phyloP scores from a whole-genome alignment of 2,797 vertebrate genomes.

The Pristis pectinata region DNA sequence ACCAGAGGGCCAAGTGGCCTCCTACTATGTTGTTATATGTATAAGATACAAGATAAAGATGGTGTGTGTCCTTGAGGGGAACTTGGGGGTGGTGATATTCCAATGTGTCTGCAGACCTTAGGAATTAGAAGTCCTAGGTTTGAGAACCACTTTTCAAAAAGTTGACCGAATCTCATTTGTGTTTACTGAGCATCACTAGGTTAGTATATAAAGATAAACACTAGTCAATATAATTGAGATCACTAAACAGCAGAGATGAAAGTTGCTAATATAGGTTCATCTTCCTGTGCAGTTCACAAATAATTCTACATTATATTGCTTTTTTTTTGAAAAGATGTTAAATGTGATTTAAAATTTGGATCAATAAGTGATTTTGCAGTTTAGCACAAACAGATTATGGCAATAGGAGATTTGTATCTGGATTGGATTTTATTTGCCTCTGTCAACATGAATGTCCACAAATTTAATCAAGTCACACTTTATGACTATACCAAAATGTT shows the following conservation, averaged over 20 bases:
- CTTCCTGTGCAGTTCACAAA: neutral
- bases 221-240: neutral
- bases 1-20: no score
- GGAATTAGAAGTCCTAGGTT: neutral
- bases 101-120: neutral
- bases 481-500: no score
- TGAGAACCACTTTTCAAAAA: neutral
- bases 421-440: neutral
- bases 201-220: neutral
- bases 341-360: neutral
- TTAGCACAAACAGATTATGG: neutral
- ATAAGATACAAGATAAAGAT: neutral
- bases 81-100: neutral
- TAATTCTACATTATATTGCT: neutral
- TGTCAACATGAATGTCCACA: neutral
- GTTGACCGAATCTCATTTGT: neutral
- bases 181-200: neutral
- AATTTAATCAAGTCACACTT: neutral
- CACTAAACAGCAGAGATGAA: neutral
- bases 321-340: neutral
- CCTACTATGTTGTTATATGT: no score
- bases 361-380: neutral
- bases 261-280: neutral
- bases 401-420: neutral
- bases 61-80: no score